phyloP scores from a whole-genome alignment of 2,113 vertebrate species.

The Eudorcas thomsonii region DNA sequence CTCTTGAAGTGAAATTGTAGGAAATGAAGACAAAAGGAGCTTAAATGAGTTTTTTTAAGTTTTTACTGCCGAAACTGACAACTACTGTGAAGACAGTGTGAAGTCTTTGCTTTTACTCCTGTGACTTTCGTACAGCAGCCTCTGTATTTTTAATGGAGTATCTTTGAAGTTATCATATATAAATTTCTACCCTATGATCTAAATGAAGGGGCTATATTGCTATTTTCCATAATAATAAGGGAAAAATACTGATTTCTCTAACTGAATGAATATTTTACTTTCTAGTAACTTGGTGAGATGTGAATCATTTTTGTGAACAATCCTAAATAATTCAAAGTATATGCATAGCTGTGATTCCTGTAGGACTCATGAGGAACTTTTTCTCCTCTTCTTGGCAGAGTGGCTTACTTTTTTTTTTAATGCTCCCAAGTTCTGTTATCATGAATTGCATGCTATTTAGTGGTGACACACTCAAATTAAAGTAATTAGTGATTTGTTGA shows the following conservation, averaged over 20 bases:
- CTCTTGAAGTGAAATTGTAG: background rate
- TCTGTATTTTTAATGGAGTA: background rate
- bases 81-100: background rate
- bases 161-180: background rate
- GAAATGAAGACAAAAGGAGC: background rate
- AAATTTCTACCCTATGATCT: background rate
- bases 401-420: background rate
- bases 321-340: background rate
- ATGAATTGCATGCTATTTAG: background rate
- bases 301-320: background rate
- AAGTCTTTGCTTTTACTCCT: background rate
- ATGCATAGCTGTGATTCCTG: background rate
- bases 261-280: constrained; percentile 11
- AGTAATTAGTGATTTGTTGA: background rate
- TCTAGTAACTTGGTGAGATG: background rate
- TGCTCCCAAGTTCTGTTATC: background rate
- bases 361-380: background rate
- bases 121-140: background rate
- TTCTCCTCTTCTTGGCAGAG: background rate
- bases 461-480: background rate
- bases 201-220: background rate
- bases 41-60: background rate
- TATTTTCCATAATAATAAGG: background rate
- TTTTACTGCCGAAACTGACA: background rate
- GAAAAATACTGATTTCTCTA: background rate